phyloP scores from a whole-genome alignment of 2,888 invertebrate genomes.

The Polylopha cassiicola region DNA sequence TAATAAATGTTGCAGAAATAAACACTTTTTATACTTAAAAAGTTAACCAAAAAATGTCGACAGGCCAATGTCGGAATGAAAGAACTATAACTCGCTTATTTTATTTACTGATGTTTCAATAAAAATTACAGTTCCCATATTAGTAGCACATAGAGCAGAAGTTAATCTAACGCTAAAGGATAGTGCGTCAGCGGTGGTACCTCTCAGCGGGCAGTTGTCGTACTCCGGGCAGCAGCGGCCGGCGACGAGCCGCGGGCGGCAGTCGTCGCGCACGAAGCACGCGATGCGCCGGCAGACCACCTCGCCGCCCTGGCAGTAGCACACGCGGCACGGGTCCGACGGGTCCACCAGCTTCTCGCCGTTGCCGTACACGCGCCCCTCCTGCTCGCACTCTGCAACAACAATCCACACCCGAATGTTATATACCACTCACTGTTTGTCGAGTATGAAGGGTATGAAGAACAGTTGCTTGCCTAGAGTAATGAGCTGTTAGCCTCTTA shows the following conservation, averaged over 20 bases:
- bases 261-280: conserved; percentile 86
- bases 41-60: background rate
- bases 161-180: background rate
- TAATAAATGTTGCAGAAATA: background rate
- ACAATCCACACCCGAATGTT: too few relatives aligned
- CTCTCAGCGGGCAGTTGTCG: conserved; percentile 86
- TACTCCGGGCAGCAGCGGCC: conserved; percentile 89
- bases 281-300: conserved; percentile 86
- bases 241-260: conserved; percentile 82
- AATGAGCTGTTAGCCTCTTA: too few relatives aligned
- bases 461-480: too few relatives aligned
- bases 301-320: conserved; percentile 88
- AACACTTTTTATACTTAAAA: background rate
- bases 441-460: too few relatives aligned
- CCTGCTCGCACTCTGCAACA: conserved; percentile 84
- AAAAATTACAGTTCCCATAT: too few relatives aligned
- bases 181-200: conserved; percentile 35
- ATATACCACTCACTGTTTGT: too few relatives aligned
- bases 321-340: conserved; percentile 85
- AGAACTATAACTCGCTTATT: too few relatives aligned
- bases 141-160: background rate
- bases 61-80: too few relatives aligned
- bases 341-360: conserved; percentile 85
- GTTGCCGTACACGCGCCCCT: conserved; percentile 84
- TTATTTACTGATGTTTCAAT: too few relatives aligned